A percentile compares a stretch with the other conserved stretches of the same genome.
phyloP scores from a whole-genome alignment of 2,888 invertebrate species.

The Papilio gigon region DNA sequence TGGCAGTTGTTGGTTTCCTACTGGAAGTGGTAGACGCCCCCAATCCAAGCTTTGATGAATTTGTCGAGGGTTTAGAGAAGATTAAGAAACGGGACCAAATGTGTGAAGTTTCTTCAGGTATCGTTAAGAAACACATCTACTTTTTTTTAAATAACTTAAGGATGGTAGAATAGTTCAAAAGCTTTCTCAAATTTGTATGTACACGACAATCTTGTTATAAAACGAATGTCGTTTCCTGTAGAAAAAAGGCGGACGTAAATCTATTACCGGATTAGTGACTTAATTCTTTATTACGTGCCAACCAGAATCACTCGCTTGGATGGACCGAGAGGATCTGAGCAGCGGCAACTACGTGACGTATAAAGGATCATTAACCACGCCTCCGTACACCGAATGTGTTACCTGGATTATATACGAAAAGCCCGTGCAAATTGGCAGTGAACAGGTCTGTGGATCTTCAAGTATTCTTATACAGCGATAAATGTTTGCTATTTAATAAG shows the following conservation, averaged over 20 bases:
- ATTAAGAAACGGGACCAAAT: slow-evolving; percentile 69
- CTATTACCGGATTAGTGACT: background rate
- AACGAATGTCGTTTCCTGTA: no score
- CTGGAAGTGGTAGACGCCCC: slow-evolving; percentile 83
- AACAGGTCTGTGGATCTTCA: slow-evolving; percentile 77
- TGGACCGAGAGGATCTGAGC: slow-evolving; percentile 84
- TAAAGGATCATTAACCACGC: slow-evolving; percentile 87
- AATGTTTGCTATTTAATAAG: no score
- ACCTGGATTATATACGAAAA: slow-evolving; percentile 89
- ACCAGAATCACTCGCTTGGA: slow-evolving; percentile 86
- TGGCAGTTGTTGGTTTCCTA: slow-evolving; percentile 87
- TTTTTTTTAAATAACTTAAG: no score
- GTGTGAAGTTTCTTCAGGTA: slow-evolving; percentile 68
- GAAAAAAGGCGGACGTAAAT: no score
- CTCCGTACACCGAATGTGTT: slow-evolving; percentile 87
- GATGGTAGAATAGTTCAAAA: no score
- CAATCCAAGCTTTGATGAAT: slow-evolving; percentile 82
- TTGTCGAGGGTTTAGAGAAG: slow-evolving; percentile 79
- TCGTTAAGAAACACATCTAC: background rate
- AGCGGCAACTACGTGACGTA: slow-evolving; percentile 88
- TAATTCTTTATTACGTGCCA: slow-evolving; percentile 12
- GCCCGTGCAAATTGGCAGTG: slow-evolving; percentile 85
- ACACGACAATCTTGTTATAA: no score
- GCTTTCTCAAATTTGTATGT: no score
- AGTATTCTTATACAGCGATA: no score